Evolutionary conservation across 2,113 vertebrate genomes (phyloP).

Genomic region (Globicephala melas): DNA sequence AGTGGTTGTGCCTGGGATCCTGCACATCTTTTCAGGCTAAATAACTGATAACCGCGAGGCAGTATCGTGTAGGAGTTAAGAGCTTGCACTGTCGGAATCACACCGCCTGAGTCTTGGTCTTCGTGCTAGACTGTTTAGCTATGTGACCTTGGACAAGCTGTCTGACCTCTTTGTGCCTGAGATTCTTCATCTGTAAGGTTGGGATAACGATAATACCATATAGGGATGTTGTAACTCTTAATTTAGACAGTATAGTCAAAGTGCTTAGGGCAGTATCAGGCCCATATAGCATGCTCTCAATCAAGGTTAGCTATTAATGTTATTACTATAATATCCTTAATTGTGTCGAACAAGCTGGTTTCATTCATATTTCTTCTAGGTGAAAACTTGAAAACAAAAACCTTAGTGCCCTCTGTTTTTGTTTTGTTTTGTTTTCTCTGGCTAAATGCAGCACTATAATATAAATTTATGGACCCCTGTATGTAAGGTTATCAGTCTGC

Average conservation of each 20-base stretch:
- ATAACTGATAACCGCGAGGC: not conserved
- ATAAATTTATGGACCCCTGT: not conserved
- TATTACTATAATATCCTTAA: not conserved
- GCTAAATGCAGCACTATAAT: not conserved
- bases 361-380: slow-evolving; percentile 10
- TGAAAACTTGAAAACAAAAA: slow-evolving; percentile 24
- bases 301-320: not conserved
- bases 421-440: not conserved
- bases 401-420: not conserved
- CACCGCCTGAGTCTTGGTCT: not conserved
- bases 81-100: not conserved
- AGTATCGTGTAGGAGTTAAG: not conserved
- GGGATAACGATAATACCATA: not conserved
- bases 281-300: not conserved
- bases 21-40: not conserved
- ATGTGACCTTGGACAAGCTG: not conserved
- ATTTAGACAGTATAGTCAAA: not conserved
- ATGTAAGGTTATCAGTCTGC: not conserved
- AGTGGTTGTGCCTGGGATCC: not conserved
- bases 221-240: not conserved
- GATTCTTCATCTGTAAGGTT: not conserved
- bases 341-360: not conserved
- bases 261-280: not conserved
- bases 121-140: not conserved
- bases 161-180: not conserved